Percentiles rank a stretch among this genome's conserved stretches.
Conservation (phyloP, 2,888 invertebrate species). For the Heliconius sara region DNA sequence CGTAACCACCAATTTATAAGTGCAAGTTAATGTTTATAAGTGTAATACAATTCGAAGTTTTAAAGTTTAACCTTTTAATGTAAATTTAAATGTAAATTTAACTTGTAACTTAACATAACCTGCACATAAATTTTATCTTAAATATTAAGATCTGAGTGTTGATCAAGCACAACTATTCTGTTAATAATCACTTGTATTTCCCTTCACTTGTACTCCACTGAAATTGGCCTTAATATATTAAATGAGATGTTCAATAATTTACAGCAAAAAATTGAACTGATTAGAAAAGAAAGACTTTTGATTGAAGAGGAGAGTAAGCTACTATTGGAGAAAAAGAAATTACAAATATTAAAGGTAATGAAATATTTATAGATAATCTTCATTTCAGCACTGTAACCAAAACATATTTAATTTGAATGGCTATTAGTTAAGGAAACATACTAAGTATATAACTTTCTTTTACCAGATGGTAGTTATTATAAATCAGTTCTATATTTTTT, state of each 20-base stretch:
- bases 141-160: not conserved
- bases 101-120: not conserved
- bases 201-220: not conserved
- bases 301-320: constrained; percentile 55
- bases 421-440: too few relatives aligned
- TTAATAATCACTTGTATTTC: not conserved
- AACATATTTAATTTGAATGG: too few relatives aligned
- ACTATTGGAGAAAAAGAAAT: constrained; percentile 53
- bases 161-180: not conserved
- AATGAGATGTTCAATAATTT: constrained; percentile 23
- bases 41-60: not conserved
- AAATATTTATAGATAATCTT: not conserved
- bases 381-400: too few relatives aligned
- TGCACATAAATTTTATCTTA: too few relatives aligned
- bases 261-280: constrained; percentile 54
- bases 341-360: constrained; percentile 53
- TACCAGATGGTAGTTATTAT: too few relatives aligned
- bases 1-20: not conserved
- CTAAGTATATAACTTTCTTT: too few relatives aligned
- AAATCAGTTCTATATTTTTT: too few relatives aligned
- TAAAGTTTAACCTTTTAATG: not conserved
- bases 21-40: not conserved
- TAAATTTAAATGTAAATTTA: too few relatives aligned
- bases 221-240: not conserved
- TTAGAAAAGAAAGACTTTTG: constrained; percentile 53